Evolutionary conservation across 2,888 invertebrate genomes (phyloP), one percentile per base, ranked within the genome.

Genomic region (Spodoptera picta): DNA sequence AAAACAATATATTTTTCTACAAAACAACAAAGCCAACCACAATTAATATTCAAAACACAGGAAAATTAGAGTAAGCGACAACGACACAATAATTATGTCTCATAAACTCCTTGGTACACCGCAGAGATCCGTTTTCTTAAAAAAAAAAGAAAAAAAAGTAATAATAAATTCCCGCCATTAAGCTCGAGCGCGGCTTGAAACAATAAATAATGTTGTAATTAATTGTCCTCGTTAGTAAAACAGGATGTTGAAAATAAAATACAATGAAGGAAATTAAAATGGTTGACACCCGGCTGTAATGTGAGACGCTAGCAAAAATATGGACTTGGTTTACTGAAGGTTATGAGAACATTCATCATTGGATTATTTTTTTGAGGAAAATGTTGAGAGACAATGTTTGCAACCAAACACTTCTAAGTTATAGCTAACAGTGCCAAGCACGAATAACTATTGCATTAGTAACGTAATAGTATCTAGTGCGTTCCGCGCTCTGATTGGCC

Each of bases 121-220:
- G 11, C 44, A 23, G 64, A 46, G 50, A 60, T 73, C 64, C 49
- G 19, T 62, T 64, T 62, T 48, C 60, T 62, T 48, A 47, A 65
- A 55, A 61, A 70, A 70, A 65, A 24, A 51, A 50, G 69, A 49
- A 56, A 62, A 70, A 58, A 24, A 48, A 57, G 31, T 44, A 9
- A 52, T 36, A 63, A 73, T 64, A 73, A 79, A 70, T 70, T 65
- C 49, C 52, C 63, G 42, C 52, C 53, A 56, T 60, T 41, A 57
- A 55, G 52, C 58, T 63, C 14, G 36, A 44, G 48, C 77, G 46
- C 58, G 53, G 68, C 66, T 68, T 56, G 46, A 31, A 57, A 59
- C 57, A 62, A 77, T 80, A 80, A 79, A 80, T 75, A 75, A 75
- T 52, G 65, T 69, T 54, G 48, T 75, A 77, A 77, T 78, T 78